Conservation (phyloP, 2,797 vertebrate species). For the Galagoides demidoff region DNA sequence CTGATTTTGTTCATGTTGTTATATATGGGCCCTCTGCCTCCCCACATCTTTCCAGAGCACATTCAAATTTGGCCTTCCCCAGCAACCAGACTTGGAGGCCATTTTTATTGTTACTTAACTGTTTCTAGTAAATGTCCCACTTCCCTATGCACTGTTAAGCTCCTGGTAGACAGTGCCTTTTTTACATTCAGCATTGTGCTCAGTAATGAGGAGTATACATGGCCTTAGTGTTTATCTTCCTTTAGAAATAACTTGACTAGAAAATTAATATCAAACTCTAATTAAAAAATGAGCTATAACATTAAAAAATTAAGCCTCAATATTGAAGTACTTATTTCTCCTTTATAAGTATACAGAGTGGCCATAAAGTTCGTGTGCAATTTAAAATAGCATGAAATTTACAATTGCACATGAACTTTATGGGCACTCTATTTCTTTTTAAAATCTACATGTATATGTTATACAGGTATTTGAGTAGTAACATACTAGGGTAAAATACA, state of each 20-base stretch:
- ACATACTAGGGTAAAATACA: neutral
- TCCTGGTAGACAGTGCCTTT: neutral
- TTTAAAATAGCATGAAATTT: no score
- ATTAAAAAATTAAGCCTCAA: conserved; percentile 37
- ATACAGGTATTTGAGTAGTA: neutral
- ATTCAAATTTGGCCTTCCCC: neutral
- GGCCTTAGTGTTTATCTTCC: neutral
- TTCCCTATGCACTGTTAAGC: neutral
- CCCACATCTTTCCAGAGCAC: neutral
- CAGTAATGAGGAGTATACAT: neutral
- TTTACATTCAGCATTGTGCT: neutral
- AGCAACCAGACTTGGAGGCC: neutral
- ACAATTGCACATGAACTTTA: no score
- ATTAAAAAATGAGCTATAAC: conserved; percentile 37
- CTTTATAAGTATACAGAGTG: neutral
- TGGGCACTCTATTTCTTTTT: neutral
- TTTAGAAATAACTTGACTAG: conserved; percentile 30
- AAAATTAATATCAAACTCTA: conserved; percentile 27
- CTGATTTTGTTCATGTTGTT: neutral
- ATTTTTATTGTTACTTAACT: neutral
- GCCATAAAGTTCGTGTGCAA: no score
- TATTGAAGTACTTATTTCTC: conserved; percentile 1
- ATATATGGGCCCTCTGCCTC: neutral
- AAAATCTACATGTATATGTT: neutral
- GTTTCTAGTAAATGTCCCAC: neutral